Conservation (phyloP, 2,113 vertebrate species). For the Xerus inauris region DNA sequence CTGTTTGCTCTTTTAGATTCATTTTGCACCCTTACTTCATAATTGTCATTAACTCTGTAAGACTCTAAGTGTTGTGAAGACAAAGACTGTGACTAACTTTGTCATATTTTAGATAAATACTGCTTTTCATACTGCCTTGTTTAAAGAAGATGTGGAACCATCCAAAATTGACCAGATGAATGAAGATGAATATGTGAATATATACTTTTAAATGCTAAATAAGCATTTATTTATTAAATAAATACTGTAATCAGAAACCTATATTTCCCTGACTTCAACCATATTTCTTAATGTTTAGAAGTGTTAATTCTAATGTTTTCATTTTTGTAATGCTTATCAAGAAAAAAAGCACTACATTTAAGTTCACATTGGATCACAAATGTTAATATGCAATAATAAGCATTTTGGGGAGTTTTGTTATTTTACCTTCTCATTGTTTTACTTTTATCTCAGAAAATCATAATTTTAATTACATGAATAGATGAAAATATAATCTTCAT, state of each 20-base stretch:
- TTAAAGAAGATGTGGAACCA: neutral
- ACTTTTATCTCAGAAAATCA: neutral
- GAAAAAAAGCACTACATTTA: neutral
- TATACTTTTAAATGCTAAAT: neutral
- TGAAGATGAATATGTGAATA: neutral
- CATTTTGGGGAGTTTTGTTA: neutral
- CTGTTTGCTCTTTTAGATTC: neutral
- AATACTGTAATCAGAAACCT: neutral
- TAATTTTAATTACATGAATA: neutral
- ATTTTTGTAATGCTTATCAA: neutral
- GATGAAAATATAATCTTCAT: neutral
- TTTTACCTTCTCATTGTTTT: conserved; percentile 12
- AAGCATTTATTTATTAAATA: too few relatives aligned
- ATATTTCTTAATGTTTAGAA: neutral
- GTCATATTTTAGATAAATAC: neutral
- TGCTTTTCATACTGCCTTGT: neutral
- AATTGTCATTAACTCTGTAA: neutral
- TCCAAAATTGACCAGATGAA: neutral
- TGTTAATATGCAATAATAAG: neutral
- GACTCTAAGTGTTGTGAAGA: neutral
- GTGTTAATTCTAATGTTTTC: neutral
- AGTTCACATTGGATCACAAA: neutral
- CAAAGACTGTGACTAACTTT: neutral
- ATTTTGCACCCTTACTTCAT: neutral
- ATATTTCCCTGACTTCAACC: neutral